Base-by-base conservation (phyloP, 2,797 vertebrate genomes). In the Fistularia commersonii region DNA sequence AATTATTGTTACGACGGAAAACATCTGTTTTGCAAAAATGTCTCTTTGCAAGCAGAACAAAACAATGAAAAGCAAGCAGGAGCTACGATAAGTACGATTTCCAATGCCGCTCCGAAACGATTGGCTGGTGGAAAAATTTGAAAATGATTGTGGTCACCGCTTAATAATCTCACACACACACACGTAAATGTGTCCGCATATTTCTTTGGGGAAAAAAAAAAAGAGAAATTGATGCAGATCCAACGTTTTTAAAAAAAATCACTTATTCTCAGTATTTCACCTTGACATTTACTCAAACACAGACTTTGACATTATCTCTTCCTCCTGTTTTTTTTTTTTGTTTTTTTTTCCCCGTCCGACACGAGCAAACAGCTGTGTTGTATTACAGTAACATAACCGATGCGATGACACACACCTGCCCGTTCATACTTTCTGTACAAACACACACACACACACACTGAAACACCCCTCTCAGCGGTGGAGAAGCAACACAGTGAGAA, bases 401-500 rank as follows among this genome's bases (percentile, higher is more conserved):
- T 80, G 64, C 67, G 54, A 51, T 39, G 38, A 31, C 54, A 58
- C 58, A 54, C 70, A 62, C 62, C 61, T 60, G 59, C 57, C 40
- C 4, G 23, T 23, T 23, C 23, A 23, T 23, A 23, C 23, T 23
- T 23, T 23, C 23, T 23, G 23, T 23, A 39, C 43, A 34, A 55
- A 43, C 35, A 53, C 35, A 41, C 39, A 2, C 48, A 58, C 58
- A 47, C 37, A 54, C 67, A 59, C 70, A 3, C 39, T 12, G 11
- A 1, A 46, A 59, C 55, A 45, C 31, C 47, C 64, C 57, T 72
- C 60, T 64, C 64, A 63, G 61, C 64, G 46, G 61, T n/a, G 45
- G 36, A 54, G 68, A 72, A 42, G 53, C 64, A 32, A 47, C 79
- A 41, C 76, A 63, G 71, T 52, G 64, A 74, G 82, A 53, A 47